These are phyloP conservation scores for Hippolais icterina DNA, from an alignment of 2,113 vertebrate genomes.

Conservation along the genomic window DNA sequence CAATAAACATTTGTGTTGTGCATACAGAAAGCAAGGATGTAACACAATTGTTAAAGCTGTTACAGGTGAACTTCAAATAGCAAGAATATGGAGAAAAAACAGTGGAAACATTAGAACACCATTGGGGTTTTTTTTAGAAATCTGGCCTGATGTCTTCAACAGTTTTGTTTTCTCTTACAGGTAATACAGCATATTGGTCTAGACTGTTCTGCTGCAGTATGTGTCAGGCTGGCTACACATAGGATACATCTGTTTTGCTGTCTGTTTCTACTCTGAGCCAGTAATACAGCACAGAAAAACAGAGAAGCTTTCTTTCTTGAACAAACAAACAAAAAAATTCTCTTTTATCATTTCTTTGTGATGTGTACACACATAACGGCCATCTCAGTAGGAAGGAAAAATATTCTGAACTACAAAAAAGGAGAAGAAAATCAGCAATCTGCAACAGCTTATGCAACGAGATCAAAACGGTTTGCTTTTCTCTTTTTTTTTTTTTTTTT, in stretches of 20 bases:
- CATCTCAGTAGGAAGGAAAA: slow-evolving; percentile 8
- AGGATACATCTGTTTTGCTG: background rate
- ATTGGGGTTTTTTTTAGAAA: background rate
- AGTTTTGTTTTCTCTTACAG: background rate
- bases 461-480: background rate
- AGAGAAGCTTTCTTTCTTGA: background rate
- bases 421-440: slow-evolving; percentile 4
- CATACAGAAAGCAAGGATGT: background rate
- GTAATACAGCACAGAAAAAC: background rate
- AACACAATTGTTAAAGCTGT: background rate
- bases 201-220: background rate
- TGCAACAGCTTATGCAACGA: slow-evolving; percentile 7
- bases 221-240: background rate
- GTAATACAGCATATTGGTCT: background rate
- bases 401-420: background rate
- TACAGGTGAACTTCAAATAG: background rate
- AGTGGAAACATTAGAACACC: background rate
- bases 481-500: background rate
- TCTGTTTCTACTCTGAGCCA: background rate
- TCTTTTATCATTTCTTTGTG: slow-evolving; percentile 27
- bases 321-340: background rate
- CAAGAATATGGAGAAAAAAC: background rate
- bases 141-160: background rate
- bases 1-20: background rate
- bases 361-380: background rate